Evolutionary conservation across 2,888 invertebrate species (phyloP), one percentile per base, ranked within the genome.

Genomic region (Drosophila mimica): DNA sequence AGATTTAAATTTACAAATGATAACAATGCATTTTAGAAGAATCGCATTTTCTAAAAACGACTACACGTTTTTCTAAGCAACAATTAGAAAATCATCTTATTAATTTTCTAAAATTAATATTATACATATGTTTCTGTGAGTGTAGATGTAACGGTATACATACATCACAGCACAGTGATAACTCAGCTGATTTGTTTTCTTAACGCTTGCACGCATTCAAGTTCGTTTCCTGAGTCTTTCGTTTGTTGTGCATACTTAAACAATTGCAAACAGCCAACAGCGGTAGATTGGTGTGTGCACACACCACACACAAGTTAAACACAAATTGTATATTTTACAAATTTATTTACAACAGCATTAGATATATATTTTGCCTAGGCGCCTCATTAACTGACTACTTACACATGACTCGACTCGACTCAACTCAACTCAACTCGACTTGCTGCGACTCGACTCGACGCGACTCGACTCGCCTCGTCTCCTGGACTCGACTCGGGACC

Each of bases 211-310:
- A 49, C 82, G 89, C 79, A 65, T 76, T 82, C 82, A 89, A 89
- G 89, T 89, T 85, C 87, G 85, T 74, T 85, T 89, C 87, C 82
- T 73, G 80, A 89, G 77, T 87, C 80, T 80, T 78, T 84, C 71
- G 66, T 73, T 66, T 7, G 38, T 70, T 33, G 34, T 52, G 74
- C 70, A 79, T 78, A 64, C 74, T 53, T 68, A 49, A 59, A 40
- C 75, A 65, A 75, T 62, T 62, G 65, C 77, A 64, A 58, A 59
- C 34, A 57, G 60, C 43, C 15, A 46, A 53, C 30, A n/a, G 20
- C 51, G 48, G 51, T 28, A 48, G 17, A 34, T 58, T 46, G 25
- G 17, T 33, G 17, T 31, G 28, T n/a, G 40, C 56, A 57, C 56
- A 56, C n/a, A 30, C 51, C 56, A 57, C 56, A 56, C n/a, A 30